Evolutionary conservation across 2,797 vertebrate genomes (phyloP).

Genomic region (Ctenopoma kingsleyae): DNA sequence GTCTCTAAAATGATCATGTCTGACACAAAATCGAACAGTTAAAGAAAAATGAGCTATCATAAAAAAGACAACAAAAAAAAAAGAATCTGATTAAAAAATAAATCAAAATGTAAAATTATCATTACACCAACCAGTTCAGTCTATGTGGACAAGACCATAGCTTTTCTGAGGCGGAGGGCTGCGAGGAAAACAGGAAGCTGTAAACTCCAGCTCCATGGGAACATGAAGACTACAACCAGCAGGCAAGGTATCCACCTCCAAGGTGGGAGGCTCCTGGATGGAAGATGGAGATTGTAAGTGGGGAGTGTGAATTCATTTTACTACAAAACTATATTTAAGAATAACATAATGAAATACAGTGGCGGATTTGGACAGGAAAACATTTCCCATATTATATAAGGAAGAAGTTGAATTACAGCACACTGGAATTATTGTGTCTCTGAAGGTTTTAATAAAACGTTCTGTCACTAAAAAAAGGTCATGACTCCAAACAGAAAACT

Average conservation of each 20-base stretch:
- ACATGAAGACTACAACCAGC: slow-evolving; percentile 78
- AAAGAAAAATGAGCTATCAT: neutral
- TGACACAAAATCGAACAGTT: neutral
- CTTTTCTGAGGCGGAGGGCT: slow-evolving; percentile 60
- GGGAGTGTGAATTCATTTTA: slow-evolving; percentile 3
- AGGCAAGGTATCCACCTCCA: slow-evolving; percentile 53
- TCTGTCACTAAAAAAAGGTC: neutral
- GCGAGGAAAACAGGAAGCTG: slow-evolving; percentile 69
- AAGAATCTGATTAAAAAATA: neutral
- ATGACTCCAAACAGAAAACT: neutral
- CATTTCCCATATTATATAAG: neutral
- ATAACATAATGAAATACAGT: neutral
- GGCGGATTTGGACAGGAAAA: neutral
- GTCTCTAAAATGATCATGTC: neutral
- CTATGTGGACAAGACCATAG: slow-evolving; percentile 56
- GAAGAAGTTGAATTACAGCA: neutral
- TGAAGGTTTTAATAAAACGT: neutral
- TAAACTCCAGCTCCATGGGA: slow-evolving; percentile 79
- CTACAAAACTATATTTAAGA: neutral
- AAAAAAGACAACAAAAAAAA: slow-evolving; percentile 3
- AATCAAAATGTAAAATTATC: slow-evolving; percentile 10
- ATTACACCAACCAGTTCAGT: slow-evolving; percentile 40
- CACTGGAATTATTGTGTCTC: neutral
- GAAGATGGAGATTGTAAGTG: slow-evolving; percentile 21
- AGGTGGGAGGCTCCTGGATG: slow-evolving; percentile 60